Percentiles rank a stretch among this genome's conserved stretches.
Evolutionary conservation across 2,797 vertebrate genomes (phyloP).

Genomic region (Buceros bicornis): DNA sequence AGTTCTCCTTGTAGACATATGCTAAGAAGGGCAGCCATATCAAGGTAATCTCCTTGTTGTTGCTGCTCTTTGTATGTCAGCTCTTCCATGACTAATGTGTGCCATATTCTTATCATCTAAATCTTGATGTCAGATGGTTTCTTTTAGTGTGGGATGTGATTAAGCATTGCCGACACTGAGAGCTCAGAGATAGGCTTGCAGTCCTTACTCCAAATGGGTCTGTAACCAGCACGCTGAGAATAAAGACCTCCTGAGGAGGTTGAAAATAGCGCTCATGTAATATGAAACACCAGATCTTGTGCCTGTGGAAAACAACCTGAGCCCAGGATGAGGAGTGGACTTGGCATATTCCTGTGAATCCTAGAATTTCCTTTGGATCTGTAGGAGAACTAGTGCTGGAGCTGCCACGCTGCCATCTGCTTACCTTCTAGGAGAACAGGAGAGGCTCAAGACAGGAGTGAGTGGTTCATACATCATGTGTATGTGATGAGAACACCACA

Average conservation of each 20-base stretch:
- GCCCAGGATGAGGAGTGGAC: neutral
- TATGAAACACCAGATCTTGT: neutral
- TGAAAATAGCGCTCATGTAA: neutral
- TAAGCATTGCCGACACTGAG: neutral
- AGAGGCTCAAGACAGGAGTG: neutral
- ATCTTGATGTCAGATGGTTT: conserved; percentile 68
- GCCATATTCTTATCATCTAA: conserved; percentile 56
- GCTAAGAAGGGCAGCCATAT: neutral
- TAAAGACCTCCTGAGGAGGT: conserved; percentile 26
- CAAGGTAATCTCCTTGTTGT: conserved; percentile 20
- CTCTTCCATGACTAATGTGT: conserved; percentile 66
- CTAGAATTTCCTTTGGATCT: neutral
- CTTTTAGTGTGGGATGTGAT: conserved; percentile 53
- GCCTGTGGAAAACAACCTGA: neutral
- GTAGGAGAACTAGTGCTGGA: neutral
- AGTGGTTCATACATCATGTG: neutral
- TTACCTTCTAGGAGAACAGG: neutral
- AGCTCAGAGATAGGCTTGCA: conserved; percentile 45
- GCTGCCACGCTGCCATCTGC: neutral
- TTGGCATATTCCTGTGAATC: neutral
- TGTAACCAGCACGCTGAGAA: neutral
- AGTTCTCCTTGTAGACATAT: neutral
- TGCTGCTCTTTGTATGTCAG: conserved; percentile 31
- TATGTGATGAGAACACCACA: neutral
- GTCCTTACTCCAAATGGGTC: neutral